Evolutionary conservation across 2,888 invertebrate species (phyloP).

Genomic region (Germaria angustata): DNA sequence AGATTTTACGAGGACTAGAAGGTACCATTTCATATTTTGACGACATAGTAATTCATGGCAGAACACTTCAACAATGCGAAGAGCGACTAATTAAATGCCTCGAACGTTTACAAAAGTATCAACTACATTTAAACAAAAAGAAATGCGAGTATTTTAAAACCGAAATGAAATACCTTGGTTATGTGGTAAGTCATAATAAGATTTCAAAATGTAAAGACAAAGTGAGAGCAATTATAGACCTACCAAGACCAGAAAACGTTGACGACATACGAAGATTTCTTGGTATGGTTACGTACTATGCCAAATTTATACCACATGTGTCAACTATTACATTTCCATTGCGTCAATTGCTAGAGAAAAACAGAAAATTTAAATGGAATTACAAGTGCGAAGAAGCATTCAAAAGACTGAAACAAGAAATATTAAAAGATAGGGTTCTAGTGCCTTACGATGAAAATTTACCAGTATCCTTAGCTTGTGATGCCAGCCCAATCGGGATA

Average conservation of each 20-base stretch:
- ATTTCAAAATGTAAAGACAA: background rate
- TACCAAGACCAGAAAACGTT: too few species aligned
- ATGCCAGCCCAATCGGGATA: background rate
- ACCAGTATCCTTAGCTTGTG: slow-evolving; percentile 3
- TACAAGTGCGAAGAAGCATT: slow-evolving; percentile 36
- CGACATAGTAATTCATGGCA: background rate
- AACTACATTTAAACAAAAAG: background rate
- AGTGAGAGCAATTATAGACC: background rate
- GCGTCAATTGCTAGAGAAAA: slow-evolving; percentile 23
- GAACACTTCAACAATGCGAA: background rate
- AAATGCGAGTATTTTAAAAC: background rate
- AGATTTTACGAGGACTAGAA: too few species aligned
- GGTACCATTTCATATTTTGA: background rate
- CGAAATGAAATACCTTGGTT: background rate
- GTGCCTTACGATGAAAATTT: background rate
- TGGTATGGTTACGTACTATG: slow-evolving; percentile 37
- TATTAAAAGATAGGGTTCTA: slow-evolving; percentile 26
- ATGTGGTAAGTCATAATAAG: background rate
- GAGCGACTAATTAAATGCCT: background rate
- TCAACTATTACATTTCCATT: slow-evolving; percentile 26
- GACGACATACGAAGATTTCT: background rate
- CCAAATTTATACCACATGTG: slow-evolving; percentile 31
- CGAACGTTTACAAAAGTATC: background rate
- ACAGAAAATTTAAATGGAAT: slow-evolving; percentile 20
- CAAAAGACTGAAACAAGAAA: slow-evolving; percentile 36